phyloP scores from a whole-genome alignment of 2,888 invertebrate genomes.

The Chorisops tibialis region DNA sequence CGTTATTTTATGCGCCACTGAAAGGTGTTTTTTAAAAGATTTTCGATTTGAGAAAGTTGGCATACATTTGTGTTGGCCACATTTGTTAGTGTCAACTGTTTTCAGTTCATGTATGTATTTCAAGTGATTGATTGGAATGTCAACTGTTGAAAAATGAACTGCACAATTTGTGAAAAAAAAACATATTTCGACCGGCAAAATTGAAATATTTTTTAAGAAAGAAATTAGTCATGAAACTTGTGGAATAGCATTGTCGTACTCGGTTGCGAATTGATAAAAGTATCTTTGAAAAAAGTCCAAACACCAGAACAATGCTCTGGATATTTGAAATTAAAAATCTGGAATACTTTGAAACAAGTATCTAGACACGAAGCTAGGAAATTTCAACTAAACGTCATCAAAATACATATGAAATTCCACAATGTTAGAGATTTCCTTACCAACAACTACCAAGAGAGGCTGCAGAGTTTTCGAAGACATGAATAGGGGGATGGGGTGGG shows the following conservation, averaged over 20 bases:
- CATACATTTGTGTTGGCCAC: neutral
- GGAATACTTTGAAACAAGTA: too few species aligned
- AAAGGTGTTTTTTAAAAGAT: neutral
- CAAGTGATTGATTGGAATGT: neutral
- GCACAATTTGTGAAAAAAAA: slow-evolving; percentile 1
- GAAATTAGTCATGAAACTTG: slow-evolving; percentile 1
- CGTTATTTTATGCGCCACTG: too few species aligned
- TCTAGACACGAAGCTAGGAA: too few species aligned
- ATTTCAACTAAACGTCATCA: too few species aligned
- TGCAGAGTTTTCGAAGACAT: too few species aligned
- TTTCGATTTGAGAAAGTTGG: neutral
- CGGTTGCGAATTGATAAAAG: neutral
- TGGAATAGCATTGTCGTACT: neutral
- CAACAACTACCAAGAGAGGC: too few species aligned
- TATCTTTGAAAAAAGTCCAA: neutral
- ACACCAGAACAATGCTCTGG: neutral
- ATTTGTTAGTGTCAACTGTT: neutral
- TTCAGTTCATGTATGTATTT: neutral
- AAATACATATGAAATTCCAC: too few species aligned
- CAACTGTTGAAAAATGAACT: neutral
- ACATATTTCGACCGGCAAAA: neutral
- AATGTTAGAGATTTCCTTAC: too few species aligned
- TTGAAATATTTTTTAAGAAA: neutral
- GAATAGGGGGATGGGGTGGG: too few species aligned
- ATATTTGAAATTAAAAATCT: slow-evolving; percentile 15